Conservation (phyloP, 2,113 vertebrate genomes). For the Gila orcuttii region DNA sequence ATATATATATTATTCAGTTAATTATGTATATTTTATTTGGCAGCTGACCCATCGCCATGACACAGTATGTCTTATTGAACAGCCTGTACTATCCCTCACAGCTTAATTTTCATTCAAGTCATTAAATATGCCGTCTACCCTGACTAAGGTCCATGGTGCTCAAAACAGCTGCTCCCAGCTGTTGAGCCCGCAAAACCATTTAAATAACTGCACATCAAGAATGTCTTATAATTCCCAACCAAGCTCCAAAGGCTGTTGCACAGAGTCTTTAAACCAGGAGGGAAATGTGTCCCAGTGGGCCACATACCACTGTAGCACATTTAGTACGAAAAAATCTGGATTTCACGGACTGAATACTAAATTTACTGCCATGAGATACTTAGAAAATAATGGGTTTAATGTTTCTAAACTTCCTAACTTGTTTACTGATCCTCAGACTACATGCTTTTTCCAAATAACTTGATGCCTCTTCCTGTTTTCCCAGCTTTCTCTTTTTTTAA, state of each 20-base stretch:
- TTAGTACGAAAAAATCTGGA: conserved; percentile 19
- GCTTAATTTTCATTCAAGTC: not conserved
- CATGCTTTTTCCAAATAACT: not conserved
- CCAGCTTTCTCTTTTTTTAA: not conserved
- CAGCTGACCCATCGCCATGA: not conserved
- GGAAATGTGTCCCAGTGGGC: conserved; percentile 34
- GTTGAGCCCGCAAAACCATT: conserved; percentile 35
- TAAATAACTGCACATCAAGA: conserved; percentile 42
- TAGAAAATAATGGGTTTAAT: conserved; percentile 1
- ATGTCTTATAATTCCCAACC: conserved; percentile 42
- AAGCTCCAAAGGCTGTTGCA: conserved; percentile 43
- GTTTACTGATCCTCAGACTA: conserved; percentile 20
- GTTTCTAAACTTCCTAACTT: conserved; percentile 21
- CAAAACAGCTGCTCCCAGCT: conserved; percentile 52
- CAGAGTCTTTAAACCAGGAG: conserved; percentile 39
- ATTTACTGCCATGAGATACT: conserved; percentile 36
- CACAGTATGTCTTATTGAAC: not conserved
- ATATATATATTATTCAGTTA: not conserved
- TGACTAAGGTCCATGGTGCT: not conserved
- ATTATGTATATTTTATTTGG: conserved; percentile 1
- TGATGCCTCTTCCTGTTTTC: not conserved
- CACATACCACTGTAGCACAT: conserved; percentile 36
- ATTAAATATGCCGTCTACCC: conserved; percentile 16
- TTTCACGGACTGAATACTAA: conserved; percentile 37
- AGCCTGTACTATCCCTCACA: not conserved